Evolutionary conservation across 1,140 invertebrate genomes (phyloP).

Genomic region (Panagrolaimus sp.): DNA sequence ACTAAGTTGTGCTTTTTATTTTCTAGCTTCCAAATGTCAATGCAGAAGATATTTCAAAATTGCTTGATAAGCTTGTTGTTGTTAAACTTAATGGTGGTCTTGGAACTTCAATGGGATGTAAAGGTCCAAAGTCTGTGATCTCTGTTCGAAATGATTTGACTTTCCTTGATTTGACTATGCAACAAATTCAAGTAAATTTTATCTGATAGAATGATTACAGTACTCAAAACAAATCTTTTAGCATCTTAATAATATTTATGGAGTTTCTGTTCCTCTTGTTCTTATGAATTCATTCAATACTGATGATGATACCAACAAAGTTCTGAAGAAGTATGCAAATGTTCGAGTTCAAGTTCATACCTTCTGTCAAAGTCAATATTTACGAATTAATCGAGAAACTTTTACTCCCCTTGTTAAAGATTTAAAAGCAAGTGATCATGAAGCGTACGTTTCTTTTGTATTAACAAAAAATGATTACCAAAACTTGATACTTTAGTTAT

Average conservation of each 20-base stretch:
- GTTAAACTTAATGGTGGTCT: constrained; percentile 97
- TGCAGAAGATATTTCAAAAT: constrained; percentile 64
- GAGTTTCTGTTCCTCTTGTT: constrained; percentile 87
- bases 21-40: not conserved
- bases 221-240: constrained; percentile 62
- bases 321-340: constrained; percentile 86
- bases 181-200: constrained; percentile 84
- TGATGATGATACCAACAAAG: constrained; percentile 91
- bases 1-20: too few relatives aligned
- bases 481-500: constrained; percentile 69
- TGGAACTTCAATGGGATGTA: constrained; percentile 97
- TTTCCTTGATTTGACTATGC: constrained; percentile 94
- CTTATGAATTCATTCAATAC: constrained; percentile 99
- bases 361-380: constrained; percentile 77
- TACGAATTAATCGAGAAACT: constrained; percentile 87
- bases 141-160: constrained; percentile 92
- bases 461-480: not conserved
- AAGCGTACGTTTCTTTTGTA: constrained; percentile 60
- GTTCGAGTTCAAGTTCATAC: constrained; percentile 76
- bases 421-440: constrained; percentile 68
- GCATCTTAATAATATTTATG: constrained; percentile 91
- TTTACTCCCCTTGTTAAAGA: constrained; percentile 80
- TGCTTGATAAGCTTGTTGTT: constrained; percentile 90
- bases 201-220: not conserved
- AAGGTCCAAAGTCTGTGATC: constrained; percentile 97